A percentile compares a stretch with the other conserved stretches of the same genome.
These are phyloP conservation scores for Diploscapter pachys DNA, from an alignment of 1,140 invertebrate genomes.

Conservation along the genomic window DNA sequence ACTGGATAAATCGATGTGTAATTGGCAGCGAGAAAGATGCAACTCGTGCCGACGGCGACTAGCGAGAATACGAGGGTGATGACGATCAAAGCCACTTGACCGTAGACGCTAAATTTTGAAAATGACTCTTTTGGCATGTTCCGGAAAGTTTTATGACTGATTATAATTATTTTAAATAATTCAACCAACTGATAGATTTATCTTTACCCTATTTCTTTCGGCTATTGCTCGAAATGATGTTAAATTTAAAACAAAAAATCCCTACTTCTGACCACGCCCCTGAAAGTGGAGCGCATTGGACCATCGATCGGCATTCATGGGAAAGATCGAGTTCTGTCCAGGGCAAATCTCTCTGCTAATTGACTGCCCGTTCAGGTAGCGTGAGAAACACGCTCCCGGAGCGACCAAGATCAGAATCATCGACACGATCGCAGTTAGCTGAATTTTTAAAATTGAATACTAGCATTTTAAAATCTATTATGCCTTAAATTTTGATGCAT, in stretches of 20 bases:
- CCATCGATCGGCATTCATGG: conserved; percentile 59
- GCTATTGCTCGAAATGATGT: neutral
- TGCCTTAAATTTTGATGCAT: neutral
- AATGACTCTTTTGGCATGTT: neutral
- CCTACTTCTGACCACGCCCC: conserved; percentile 30
- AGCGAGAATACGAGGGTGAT: conserved; percentile 51
- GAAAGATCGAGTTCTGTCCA: conserved; percentile 51
- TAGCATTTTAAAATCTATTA: neutral
- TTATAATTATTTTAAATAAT: too few relatives aligned
- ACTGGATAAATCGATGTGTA: conserved; percentile 38
- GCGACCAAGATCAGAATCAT: conserved; percentile 57
- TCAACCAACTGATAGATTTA: too few relatives aligned
- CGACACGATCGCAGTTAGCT: conserved; percentile 49
- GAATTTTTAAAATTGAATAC: conserved; percentile 15
- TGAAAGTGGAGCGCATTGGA: conserved; percentile 58
- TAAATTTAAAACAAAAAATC: conserved; percentile 1
- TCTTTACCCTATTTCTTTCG: neutral
- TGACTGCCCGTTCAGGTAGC: conserved; percentile 55
- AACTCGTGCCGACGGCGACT: conserved; percentile 51
- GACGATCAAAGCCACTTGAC: conserved; percentile 58
- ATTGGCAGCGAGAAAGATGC: conserved; percentile 50
- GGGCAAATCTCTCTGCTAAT: conserved; percentile 47
- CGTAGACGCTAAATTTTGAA: conserved; percentile 52
- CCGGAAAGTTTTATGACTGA: too few relatives aligned
- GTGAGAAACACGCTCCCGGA: conserved; percentile 57